A percentile compares a stretch with the other conserved stretches of the same genome.
These are phyloP conservation scores for Diabrotica virgifera DNA, from an alignment of 1,140 invertebrate species.

Conservation along the genomic window DNA sequence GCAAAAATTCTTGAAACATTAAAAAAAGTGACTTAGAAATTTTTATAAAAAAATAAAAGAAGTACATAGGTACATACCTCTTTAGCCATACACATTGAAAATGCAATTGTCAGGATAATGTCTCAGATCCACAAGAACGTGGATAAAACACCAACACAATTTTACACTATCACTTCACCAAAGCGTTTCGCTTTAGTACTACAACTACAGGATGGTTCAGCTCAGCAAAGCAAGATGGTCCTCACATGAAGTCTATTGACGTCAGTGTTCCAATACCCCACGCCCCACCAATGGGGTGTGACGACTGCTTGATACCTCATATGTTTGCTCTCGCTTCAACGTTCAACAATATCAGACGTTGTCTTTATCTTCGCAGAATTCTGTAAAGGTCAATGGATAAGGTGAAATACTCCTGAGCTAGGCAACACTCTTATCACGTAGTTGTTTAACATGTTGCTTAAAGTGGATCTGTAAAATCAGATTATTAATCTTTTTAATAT, in stretches of 20 bases:
- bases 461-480: too few relatives aligned
- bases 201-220: conserved; percentile 30
- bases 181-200: conserved; percentile 30
- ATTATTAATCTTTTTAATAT: too few relatives aligned
- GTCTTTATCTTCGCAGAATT: too few relatives aligned
- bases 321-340: background rate
- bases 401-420: too few relatives aligned
- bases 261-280: conserved; percentile 24
- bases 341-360: too few relatives aligned
- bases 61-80: conserved; percentile 50
- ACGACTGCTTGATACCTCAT: conserved; percentile 7
- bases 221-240: conserved; percentile 44
- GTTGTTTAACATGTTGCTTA: too few relatives aligned
- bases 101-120: conserved; percentile 47
- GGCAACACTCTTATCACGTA: too few relatives aligned
- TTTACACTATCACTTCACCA: conserved; percentile 12
- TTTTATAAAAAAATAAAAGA: background rate
- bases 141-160: conserved; percentile 28
- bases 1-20: too few relatives aligned
- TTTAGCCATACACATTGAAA: conserved; percentile 65
- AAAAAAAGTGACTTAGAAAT: background rate
- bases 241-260: conserved; percentile 32
- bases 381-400: too few relatives aligned
- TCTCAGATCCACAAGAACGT: conserved; percentile 34
- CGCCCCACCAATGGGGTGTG: conserved; percentile 5